phyloP scores from a whole-genome alignment of 2,888 invertebrate genomes.

The Chrysolina haemoptera region DNA sequence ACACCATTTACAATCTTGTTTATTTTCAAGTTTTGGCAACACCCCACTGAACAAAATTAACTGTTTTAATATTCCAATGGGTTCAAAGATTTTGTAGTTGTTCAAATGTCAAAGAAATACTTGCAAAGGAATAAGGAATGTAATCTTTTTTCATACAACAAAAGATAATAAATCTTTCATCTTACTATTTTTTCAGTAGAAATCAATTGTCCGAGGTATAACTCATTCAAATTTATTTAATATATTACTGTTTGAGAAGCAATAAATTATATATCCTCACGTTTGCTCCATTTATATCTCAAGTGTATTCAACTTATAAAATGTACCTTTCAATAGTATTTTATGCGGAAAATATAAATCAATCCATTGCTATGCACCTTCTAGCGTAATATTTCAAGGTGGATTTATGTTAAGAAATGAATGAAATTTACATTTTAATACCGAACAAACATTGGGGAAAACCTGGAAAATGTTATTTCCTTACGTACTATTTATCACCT shows the following conservation, averaged over 20 bases:
- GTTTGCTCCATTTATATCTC: constrained; percentile 29
- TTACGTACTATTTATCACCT: constrained; percentile 52
- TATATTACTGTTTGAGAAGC: constrained; percentile 20
- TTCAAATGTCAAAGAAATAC: no score
- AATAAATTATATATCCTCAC: constrained; percentile 43
- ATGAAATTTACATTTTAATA: constrained; percentile 63
- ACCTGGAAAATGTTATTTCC: constrained; percentile 60
- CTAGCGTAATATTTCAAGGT: constrained; percentile 56
- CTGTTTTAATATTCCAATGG: no score
- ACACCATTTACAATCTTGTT: no score
- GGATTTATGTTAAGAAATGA: constrained; percentile 63
- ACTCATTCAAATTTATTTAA: constrained; percentile 27
- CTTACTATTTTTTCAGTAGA: not conserved
- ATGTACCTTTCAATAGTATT: constrained; percentile 37
- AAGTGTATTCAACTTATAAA: constrained; percentile 40
- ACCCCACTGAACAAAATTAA: no score
- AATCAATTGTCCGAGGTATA: constrained; percentile 12
- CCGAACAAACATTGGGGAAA: constrained; percentile 62
- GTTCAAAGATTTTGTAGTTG: no score
- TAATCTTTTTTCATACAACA: no score
- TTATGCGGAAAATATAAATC: constrained; percentile 50
- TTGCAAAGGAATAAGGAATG: no score
- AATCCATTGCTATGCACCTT: constrained; percentile 46
- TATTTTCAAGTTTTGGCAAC: no score
- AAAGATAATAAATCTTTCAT: not conserved